Evolutionary conservation across 2,888 invertebrate genomes (phyloP).

Genomic region (Thera britannica): DNA sequence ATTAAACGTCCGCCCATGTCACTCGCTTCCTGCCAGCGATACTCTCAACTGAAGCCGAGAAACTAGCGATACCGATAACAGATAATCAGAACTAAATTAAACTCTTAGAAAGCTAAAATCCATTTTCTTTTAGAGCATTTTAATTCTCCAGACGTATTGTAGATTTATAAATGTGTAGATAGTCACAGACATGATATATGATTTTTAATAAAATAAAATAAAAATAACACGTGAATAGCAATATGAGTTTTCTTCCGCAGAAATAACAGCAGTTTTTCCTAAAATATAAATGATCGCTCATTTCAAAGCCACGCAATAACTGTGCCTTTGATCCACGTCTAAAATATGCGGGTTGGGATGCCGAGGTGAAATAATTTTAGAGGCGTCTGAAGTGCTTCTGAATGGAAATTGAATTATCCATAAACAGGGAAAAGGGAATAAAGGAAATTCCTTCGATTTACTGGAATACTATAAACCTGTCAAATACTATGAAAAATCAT

Average conservation of each 20-base stretch:
- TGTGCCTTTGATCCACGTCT: conserved; percentile 57
- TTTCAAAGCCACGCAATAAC: conserved; percentile 53
- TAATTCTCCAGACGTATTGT: background rate
- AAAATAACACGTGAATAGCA: too few relatives aligned
- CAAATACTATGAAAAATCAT: conserved; percentile 29
- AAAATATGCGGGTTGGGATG: conserved; percentile 31
- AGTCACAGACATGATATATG: too few relatives aligned
- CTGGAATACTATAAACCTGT: conserved; percentile 13
- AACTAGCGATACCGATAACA: conserved; percentile 21
- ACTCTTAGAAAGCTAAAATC: background rate
- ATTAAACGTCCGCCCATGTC: conserved; percentile 56
- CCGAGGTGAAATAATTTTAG: conserved; percentile 32
- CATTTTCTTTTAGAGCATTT: background rate
- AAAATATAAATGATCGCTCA: conserved; percentile 33
- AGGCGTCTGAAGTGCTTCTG: conserved; percentile 32
- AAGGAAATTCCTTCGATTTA: conserved; percentile 23
- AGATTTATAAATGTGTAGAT: background rate
- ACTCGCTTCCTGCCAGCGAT: conserved; percentile 51
- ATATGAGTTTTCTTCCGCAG: too few relatives aligned
- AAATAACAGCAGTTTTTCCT: background rate
- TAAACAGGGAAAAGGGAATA: conserved; percentile 25
- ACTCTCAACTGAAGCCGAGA: conserved; percentile 23
- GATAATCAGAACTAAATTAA: background rate
- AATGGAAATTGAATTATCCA: conserved; percentile 31
- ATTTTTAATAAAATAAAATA: too few relatives aligned